Evolutionary conservation across 2,113 vertebrate genomes (phyloP).

Genomic region (Gadus macrocephalus): DNA sequence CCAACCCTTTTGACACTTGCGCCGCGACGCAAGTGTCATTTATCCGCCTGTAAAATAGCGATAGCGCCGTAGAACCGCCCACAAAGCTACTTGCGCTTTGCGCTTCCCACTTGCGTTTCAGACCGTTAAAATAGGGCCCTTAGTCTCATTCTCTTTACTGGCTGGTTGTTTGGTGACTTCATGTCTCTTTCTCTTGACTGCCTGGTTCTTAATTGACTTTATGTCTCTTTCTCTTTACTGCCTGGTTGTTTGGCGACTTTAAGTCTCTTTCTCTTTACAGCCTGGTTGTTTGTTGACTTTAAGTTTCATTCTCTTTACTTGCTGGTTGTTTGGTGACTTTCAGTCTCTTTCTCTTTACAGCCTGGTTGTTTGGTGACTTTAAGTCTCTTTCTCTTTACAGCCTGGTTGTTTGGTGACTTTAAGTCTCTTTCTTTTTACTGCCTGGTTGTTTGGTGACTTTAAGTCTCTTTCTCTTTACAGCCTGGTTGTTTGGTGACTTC

Average conservation of each 20-base stretch:
- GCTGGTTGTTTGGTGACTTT: constrained; percentile 28
- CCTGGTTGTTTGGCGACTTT: neutral
- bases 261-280: no score
- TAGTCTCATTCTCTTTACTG: constrained; percentile 40
- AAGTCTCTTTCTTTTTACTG: constrained; percentile 40
- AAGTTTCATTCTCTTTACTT: no score
- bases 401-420: constrained; percentile 44
- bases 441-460: constrained; percentile 44
- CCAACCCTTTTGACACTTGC: no score
- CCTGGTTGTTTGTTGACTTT: no score
- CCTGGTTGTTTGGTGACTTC: constrained; percentile 44
- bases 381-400: constrained; percentile 38
- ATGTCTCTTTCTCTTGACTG: constrained; percentile 37
- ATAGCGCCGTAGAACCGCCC: no score
- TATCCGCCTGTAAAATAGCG: no score
- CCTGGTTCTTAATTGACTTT: constrained; percentile 44
- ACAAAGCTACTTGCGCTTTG: no score
- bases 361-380: constrained; percentile 44
- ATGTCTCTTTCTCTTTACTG: neutral
- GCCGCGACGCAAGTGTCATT: no score
- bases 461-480: constrained; percentile 38
- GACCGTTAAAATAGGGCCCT: no score
- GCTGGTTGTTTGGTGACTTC: constrained; percentile 44
- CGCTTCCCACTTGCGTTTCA: no score
- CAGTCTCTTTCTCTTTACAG: constrained; percentile 41